Evolutionary conservation across 1,140 invertebrate species (phyloP).

Genomic region (Apis dorsata): DNA sequence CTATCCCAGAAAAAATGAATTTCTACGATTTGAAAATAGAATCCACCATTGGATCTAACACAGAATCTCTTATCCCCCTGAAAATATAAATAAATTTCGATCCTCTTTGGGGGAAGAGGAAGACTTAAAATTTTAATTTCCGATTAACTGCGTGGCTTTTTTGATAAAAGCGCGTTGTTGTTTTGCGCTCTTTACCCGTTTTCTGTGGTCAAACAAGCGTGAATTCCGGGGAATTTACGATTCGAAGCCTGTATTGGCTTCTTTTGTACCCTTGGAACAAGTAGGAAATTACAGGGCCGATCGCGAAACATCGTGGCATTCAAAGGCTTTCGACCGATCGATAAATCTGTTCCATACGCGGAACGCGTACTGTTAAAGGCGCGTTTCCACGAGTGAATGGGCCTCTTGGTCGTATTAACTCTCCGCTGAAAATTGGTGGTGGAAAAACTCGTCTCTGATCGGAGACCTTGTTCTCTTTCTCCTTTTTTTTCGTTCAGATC

Average conservation of each 20-base stretch:
- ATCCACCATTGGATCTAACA: no score
- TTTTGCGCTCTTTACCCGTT: background rate
- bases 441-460: background rate
- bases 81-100: background rate
- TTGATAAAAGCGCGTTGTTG: background rate
- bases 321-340: constrained; percentile 25
- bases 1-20: no score
- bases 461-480: no score
- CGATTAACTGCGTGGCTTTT: no score
- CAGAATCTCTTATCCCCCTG: no score
- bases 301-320: constrained; percentile 9
- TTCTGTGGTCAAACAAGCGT: background rate
- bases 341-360: constrained; percentile 59
- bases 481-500: no score
- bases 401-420: background rate
- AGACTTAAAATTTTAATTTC: background rate
- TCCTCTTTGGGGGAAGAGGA: background rate
- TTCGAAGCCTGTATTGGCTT: background rate
- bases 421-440: no score
- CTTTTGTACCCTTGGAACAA: background rate
- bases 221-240: background rate
- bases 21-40: no score
- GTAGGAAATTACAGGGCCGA: constrained; percentile 12
- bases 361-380: constrained; percentile 35
- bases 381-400: background rate